A percentile compares a stretch with the other conserved stretches of the same genome.
These are phyloP conservation scores for Phocoena phocoena DNA, from an alignment of 2,113 vertebrate species.

Conservation along the genomic window DNA sequence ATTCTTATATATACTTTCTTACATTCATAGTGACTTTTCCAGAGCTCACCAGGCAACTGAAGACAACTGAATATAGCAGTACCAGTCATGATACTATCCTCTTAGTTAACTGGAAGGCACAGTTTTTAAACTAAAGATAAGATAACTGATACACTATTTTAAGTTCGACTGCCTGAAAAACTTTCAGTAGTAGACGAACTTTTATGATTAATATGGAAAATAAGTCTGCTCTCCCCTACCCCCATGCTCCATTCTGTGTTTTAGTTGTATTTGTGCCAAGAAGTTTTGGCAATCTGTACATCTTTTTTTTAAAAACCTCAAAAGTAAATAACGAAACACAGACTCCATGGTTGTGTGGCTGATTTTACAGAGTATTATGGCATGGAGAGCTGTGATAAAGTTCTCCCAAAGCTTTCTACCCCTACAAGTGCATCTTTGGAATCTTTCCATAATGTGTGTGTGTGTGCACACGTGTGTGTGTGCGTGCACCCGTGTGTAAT, in stretches of 20 bases:
- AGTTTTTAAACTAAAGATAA: constrained; percentile 36
- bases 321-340: constrained; percentile 75
- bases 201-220: constrained; percentile 55
- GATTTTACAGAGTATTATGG: constrained; percentile 37
- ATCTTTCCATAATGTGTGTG: neutral
- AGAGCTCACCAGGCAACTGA: neutral
- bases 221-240: constrained; percentile 51
- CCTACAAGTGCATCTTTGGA: neutral
- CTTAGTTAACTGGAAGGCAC: neutral
- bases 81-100: neutral
- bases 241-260: constrained; percentile 50
- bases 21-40: neutral
- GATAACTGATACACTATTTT: neutral
- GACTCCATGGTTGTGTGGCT: neutral
- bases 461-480: rapidly evolving
- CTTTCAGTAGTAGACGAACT: constrained; percentile 54
- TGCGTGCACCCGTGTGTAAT: neutral
- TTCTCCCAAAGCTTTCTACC: constrained; percentile 27
- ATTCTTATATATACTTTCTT: neutral
- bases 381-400: constrained; percentile 1
- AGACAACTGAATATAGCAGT: neutral
- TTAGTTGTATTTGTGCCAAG: constrained; percentile 69
- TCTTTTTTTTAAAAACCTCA: constrained; percentile 32
- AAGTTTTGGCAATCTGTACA: constrained; percentile 62
- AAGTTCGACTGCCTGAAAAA: constrained; percentile 47